These are phyloP conservation scores for Recurvirostra avosetta DNA, from an alignment of 2,113 vertebrate species.

Conservation along the genomic window DNA sequence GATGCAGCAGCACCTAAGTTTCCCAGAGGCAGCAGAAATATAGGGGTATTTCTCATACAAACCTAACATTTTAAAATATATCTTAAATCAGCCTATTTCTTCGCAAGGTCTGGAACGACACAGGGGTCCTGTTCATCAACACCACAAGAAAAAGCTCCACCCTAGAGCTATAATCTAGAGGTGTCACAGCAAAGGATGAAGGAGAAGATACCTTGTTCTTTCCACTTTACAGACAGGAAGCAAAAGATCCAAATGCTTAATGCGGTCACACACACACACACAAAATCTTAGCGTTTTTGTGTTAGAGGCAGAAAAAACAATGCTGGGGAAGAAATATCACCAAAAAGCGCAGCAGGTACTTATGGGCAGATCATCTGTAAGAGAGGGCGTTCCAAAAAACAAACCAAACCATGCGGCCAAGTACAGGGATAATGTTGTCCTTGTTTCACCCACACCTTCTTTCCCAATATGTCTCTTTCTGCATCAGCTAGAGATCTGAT, in stretches of 20 bases:
- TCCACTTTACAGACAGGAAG: not conserved
- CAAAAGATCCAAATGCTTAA: not conserved
- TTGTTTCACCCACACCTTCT: conserved; percentile 48
- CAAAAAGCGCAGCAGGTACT: conserved; percentile 35
- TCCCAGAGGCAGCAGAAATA: not conserved
- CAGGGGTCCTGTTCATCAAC: not conserved
- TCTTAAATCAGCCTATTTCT: not conserved
- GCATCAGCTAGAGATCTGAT: not conserved
- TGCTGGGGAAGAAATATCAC: conserved; percentile 1
- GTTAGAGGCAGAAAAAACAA: conserved; percentile 6
- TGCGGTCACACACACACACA: not conserved
- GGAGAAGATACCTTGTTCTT: not conserved
- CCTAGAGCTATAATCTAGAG: not conserved
- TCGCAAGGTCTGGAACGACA: not conserved
- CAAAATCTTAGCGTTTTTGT: not conserved
- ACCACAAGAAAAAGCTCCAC: not conserved
- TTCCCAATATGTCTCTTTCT: conserved; percentile 23
- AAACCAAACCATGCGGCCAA: conserved; percentile 27
- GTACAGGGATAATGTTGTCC: conserved; percentile 23
- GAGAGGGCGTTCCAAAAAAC: conserved; percentile 20
- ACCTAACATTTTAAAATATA: not conserved
- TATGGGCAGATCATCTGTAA: conserved; percentile 35
- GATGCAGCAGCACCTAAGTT: not conserved
- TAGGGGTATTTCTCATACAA: not conserved
- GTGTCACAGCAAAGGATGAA: not conserved